Percentiles rank a stretch among this genome's conserved stretches.
These are phyloP conservation scores for Hoplostethus atlanticus DNA, from an alignment of 2,797 vertebrate species.

Conservation along the genomic window DNA sequence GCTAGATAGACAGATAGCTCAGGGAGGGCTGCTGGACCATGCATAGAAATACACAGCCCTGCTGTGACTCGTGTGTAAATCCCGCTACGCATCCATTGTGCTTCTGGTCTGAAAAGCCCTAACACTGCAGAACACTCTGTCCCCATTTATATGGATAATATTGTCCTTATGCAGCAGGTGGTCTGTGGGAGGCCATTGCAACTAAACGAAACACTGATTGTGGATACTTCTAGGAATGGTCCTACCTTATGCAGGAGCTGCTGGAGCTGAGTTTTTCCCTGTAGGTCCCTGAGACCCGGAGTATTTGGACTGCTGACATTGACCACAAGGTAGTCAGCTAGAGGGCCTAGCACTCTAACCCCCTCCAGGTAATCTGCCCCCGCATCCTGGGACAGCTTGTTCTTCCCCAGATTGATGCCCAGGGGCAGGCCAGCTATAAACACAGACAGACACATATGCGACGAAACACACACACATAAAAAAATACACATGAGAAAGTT, in stretches of 20 bases:
- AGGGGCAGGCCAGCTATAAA: conserved; percentile 91
- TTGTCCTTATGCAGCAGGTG: too few relatives aligned
- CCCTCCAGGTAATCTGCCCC: conserved; percentile 90
- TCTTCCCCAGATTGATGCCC: conserved; percentile 97
- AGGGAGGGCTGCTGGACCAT: too few relatives aligned
- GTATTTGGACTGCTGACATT: conserved; percentile 98
- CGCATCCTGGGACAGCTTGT: conserved; percentile 91
- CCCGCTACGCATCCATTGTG: too few relatives aligned
- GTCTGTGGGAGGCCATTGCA: too few relatives aligned
- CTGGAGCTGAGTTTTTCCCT: conserved; percentile 89
- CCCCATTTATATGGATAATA: too few relatives aligned
- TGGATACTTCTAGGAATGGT: not conserved
- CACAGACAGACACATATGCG: conserved; percentile 37
- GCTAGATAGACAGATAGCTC: too few relatives aligned
- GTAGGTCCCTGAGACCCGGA: conserved; percentile 89
- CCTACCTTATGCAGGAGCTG: conserved; percentile 88
- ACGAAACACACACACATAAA: not conserved
- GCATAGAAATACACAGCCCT: too few relatives aligned
- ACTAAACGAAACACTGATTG: too few relatives aligned
- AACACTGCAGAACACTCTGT: too few relatives aligned
- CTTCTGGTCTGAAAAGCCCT: too few relatives aligned
- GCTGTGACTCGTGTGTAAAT: too few relatives aligned
- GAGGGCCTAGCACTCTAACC: conserved; percentile 87
- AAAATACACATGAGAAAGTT: conserved; percentile 29
- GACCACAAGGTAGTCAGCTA: conserved; percentile 97